Conservation (phyloP, 1,140 invertebrate species). For the Drosophila neocordata region DNA sequence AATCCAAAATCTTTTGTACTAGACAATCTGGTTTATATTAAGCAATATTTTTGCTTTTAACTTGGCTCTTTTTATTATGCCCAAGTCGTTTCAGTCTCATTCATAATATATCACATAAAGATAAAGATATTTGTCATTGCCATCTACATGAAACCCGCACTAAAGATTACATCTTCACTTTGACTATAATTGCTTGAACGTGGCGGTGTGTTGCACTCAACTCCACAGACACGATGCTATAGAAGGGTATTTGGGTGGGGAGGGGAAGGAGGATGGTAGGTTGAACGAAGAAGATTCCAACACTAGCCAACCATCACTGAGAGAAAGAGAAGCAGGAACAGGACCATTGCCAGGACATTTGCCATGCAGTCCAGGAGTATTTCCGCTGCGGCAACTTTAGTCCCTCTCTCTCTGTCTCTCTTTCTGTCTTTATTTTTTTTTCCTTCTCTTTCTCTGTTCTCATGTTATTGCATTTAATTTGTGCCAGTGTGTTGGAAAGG, state of each 20-base stretch:
- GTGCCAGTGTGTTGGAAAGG: constrained; percentile 53
- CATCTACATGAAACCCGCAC: constrained; percentile 44
- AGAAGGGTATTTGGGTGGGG: no score
- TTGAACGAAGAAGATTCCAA: no score
- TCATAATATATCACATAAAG: constrained; percentile 28
- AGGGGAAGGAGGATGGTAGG: no score
- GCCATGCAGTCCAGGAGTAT: constrained; percentile 26
- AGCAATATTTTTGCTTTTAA: neutral
- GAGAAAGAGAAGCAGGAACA: neutral
- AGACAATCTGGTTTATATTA: constrained; percentile 4
- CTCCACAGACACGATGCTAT: neutral
- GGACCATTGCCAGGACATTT: neutral
- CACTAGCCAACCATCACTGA: no score
- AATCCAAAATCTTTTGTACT: no score
- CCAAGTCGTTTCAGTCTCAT: constrained; percentile 4
- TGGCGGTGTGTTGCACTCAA: constrained; percentile 35
- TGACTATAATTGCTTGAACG: constrained; percentile 73
- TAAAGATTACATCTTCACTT: constrained; percentile 74
- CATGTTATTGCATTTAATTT: constrained; percentile 79
- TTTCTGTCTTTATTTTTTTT: constrained; percentile 49
- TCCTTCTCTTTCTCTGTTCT: constrained; percentile 34
- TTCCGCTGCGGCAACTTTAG: constrained; percentile 43
- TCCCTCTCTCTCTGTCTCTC: constrained; percentile 19
- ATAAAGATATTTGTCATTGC: constrained; percentile 68
- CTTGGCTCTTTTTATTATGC: neutral